Percentiles rank a stretch among this genome's conserved stretches.
Evolutionary conservation across 2,797 vertebrate genomes (phyloP).

Genomic region (Aulostomus chinensis): DNA sequence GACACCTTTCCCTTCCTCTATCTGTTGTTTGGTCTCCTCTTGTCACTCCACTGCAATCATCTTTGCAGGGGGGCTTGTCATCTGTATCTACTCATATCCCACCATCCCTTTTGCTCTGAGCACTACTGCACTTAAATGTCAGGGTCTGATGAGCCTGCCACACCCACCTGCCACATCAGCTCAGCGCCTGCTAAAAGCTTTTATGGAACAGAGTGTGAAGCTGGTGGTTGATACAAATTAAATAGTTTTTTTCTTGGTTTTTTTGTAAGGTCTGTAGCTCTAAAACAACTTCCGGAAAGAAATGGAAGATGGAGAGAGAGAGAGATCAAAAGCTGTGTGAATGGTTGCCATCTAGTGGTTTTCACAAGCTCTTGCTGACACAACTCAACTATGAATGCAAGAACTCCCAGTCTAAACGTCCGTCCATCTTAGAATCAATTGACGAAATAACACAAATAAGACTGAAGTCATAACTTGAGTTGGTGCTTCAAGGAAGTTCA

Average conservation of each 20-base stretch:
- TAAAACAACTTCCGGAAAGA: constrained; percentile 50
- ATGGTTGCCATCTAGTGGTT: constrained; percentile 75
- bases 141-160: constrained; percentile 88
- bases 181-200: constrained; percentile 78
- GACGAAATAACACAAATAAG: no score
- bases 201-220: constrained; percentile 65
- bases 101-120: constrained; percentile 93
- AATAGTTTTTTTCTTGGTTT: constrained; percentile 39
- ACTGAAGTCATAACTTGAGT: no score
- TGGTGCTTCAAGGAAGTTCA: no score
- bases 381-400: no score
- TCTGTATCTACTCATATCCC: constrained; percentile 89
- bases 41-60: constrained; percentile 92
- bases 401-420: no score
- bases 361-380: not conserved
- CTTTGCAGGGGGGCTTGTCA: constrained; percentile 88
- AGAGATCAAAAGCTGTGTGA: constrained; percentile 18
- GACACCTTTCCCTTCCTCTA: constrained; percentile 69
- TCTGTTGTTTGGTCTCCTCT: constrained; percentile 78
- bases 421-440: no score
- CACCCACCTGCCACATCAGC: constrained; percentile 79
- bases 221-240: constrained; percentile 72
- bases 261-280: constrained; percentile 38
- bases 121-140: constrained; percentile 99
- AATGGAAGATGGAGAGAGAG: constrained; percentile 1